phyloP scores from a whole-genome alignment of 92 coral and sea anemone species.

The Porites rus region DNA sequence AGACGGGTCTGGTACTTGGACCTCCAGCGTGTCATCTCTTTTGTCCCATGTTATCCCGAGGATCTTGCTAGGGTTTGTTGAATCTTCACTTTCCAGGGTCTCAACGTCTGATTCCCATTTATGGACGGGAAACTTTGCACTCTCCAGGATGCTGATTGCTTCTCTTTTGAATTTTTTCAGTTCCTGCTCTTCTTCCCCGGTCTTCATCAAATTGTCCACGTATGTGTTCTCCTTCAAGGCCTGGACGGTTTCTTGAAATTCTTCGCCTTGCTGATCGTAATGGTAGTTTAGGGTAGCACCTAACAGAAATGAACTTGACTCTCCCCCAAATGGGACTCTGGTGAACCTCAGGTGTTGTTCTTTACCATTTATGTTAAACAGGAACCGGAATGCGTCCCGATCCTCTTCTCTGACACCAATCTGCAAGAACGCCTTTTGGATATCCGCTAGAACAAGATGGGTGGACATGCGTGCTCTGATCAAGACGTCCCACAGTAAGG shows the following conservation, averaged over 20 bases:
- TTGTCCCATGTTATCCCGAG: slow-evolving; percentile 68
- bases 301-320: slow-evolving; percentile 72
- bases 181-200: slow-evolving; percentile 43
- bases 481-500: slow-evolving; percentile 71
- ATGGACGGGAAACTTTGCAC: slow-evolving; percentile 68
- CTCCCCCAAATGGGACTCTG: slow-evolving; percentile 71
- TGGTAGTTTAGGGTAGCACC: slow-evolving; percentile 71
- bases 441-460: slow-evolving; percentile 54
- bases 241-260: slow-evolving; percentile 47
- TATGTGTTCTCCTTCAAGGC: slow-evolving; percentile 60
- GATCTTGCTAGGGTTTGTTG: slow-evolving; percentile 59
- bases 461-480: slow-evolving; percentile 68
- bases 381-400: slow-evolving; percentile 62
- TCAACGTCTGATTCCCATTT: slow-evolving; percentile 64
- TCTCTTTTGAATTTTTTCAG: slow-evolving; percentile 57
- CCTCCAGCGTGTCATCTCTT: slow-evolving; percentile 43
- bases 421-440: slow-evolving; percentile 67
- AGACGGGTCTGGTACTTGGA: slow-evolving; percentile 15
- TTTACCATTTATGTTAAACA: slow-evolving; percentile 39
- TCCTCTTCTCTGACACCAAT: slow-evolving; percentile 54
- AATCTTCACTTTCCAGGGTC: slow-evolving; percentile 41
- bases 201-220: slow-evolving; percentile 70
- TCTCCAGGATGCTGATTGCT: slow-evolving; percentile 45
- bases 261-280: slow-evolving; percentile 61
- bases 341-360: slow-evolving; percentile 64